Evolutionary conservation across 1,140 invertebrate species (phyloP).

Genomic region (Drosophila takahashii): DNA sequence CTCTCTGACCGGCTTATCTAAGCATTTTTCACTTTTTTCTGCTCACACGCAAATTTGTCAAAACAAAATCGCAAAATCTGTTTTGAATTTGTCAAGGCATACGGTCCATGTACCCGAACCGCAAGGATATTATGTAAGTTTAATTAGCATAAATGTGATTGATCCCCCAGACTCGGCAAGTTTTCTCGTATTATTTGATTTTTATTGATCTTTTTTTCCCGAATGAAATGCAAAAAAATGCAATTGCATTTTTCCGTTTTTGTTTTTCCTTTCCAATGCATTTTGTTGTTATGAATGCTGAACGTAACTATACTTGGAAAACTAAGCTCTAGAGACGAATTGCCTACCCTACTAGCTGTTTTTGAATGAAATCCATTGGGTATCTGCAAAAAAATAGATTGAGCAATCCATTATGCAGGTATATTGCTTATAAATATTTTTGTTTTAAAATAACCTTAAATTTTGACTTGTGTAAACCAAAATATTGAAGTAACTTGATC

Average conservation of each 20-base stretch:
- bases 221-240: constrained; percentile 79
- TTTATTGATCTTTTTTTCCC: constrained; percentile 68
- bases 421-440: too few species aligned
- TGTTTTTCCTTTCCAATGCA: constrained; percentile 13
- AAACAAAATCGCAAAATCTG: constrained; percentile 60
- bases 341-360: constrained; percentile 48
- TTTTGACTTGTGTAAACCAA: background rate
- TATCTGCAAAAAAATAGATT: background rate
- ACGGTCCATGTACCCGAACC: constrained; percentile 6
- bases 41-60: constrained; percentile 44
- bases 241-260: constrained; percentile 71
- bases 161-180: constrained; percentile 73
- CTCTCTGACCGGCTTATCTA: constrained; percentile 59
- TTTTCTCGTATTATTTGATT: constrained; percentile 81
- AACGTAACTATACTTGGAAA: constrained; percentile 45
- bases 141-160: constrained; percentile 81
- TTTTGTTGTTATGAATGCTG: constrained; percentile 70
- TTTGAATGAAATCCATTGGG: background rate
- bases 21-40: constrained; percentile 70
- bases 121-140: constrained; percentile 71
- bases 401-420: background rate
- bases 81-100: constrained; percentile 76
- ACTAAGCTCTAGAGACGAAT: constrained; percentile 54
- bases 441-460: too few species aligned
- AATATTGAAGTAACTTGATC: background rate